Conservation (phyloP, 2,888 invertebrate species). For the Iselma pallidipennis region DNA sequence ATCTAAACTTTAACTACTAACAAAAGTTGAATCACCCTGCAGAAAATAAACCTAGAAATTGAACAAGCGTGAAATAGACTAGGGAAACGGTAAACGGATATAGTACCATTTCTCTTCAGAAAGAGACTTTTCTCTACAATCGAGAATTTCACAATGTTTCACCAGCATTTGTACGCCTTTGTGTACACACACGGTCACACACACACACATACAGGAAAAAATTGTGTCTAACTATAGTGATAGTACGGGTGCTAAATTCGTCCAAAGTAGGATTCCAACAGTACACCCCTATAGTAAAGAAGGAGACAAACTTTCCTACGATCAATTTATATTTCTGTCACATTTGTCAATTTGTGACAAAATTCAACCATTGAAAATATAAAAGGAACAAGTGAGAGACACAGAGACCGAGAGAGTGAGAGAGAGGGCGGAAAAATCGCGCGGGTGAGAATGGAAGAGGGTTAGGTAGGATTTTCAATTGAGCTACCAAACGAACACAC, state of each 20-base stretch:
- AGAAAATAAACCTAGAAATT: constrained; percentile 11
- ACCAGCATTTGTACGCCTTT: not conserved
- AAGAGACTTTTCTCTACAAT: constrained; percentile 17
- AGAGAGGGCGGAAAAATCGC: not conserved
- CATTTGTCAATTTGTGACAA: not conserved
- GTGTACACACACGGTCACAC: too few species aligned
- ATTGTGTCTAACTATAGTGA: too few species aligned
- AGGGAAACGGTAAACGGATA: constrained; percentile 24
- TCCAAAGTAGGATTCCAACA: not conserved
- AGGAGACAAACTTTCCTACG: not conserved
- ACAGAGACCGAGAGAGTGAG: not conserved
- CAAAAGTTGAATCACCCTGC: constrained; percentile 18
- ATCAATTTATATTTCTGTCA: constrained; percentile 3
- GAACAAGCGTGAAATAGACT: constrained; percentile 23
- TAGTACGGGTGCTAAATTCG: not conserved
- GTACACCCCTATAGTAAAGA: not conserved
- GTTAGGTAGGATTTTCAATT: not conserved
- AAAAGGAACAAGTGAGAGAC: not conserved
- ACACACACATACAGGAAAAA: too few species aligned
- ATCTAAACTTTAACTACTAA: not conserved
- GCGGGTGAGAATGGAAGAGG: not conserved
- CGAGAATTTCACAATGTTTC: constrained; percentile 18
- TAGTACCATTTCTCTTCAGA: constrained; percentile 1
- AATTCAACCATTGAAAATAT: not conserved
- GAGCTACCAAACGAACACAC: not conserved